Evolutionary conservation across 1,140 invertebrate species (phyloP).

Genomic region (Belonocnema kinseyi): DNA sequence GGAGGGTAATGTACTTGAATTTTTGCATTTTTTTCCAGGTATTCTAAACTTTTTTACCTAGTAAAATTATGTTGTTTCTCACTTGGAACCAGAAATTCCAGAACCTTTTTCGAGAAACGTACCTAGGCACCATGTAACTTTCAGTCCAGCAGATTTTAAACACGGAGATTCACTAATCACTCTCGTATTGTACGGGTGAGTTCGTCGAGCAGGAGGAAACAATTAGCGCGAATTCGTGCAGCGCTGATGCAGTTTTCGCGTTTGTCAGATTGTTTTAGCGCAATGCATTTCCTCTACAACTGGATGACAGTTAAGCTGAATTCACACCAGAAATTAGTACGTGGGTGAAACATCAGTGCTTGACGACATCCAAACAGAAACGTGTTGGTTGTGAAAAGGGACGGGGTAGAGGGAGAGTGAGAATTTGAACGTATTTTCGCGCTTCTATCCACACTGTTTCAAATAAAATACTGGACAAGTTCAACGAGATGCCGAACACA

Average conservation of each 20-base stretch:
- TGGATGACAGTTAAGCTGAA: constrained; percentile 55
- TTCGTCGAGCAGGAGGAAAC: constrained; percentile 49
- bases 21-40: too few species aligned
- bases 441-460: constrained; percentile 26
- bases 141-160: constrained; percentile 34
- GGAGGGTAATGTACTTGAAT: too few species aligned
- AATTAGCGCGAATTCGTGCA: constrained; percentile 66
- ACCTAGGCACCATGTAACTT: not conserved
- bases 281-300: constrained; percentile 52
- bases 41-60: too few species aligned
- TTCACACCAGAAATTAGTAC: constrained; percentile 61
- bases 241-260: constrained; percentile 66
- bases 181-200: constrained; percentile 47
- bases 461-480: constrained; percentile 28
- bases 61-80: too few species aligned
- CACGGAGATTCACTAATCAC: constrained; percentile 50
- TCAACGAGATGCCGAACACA: not conserved
- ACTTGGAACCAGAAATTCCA: too few species aligned
- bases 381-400: not conserved
- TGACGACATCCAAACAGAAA: constrained; percentile 27
- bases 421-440: constrained; percentile 38
- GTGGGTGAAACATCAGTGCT: not conserved
- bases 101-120: not conserved
- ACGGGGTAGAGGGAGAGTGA: not conserved
- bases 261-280: constrained; percentile 60